Percentiles rank a stretch among this genome's conserved stretches.
Evolutionary conservation across 2,797 vertebrate genomes (phyloP).

Genomic region (Hippocampus kuda): DNA sequence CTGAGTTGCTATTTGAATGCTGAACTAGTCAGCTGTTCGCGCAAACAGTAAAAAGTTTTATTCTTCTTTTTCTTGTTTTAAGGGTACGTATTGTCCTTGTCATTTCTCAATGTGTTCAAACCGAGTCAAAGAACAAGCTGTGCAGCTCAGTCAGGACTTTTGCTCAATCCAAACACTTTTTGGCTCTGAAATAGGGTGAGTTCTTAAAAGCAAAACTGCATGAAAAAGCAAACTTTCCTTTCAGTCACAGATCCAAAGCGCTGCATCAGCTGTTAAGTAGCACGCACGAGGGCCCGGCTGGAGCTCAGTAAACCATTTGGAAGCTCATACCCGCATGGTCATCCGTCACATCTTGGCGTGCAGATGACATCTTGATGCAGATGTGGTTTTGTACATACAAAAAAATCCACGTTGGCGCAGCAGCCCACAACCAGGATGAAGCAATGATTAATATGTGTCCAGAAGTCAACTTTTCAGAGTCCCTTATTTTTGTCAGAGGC

Average conservation of each 20-base stretch:
- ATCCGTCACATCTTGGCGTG: conserved; percentile 39
- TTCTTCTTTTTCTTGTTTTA: neutral
- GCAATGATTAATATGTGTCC: conserved; percentile 58
- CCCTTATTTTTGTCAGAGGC: conserved; percentile 42
- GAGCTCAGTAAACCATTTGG: conserved; percentile 25
- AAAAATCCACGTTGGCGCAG: conserved; percentile 29
- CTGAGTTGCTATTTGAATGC: neutral
- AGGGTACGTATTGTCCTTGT: neutral
- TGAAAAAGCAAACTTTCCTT: neutral
- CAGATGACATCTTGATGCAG: conserved; percentile 63
- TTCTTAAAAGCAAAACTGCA: neutral
- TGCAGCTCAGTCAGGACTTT: neutral
- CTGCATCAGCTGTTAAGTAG: conserved; percentile 19
- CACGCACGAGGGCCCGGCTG: conserved; percentile 21
- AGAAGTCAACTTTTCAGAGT: conserved; percentile 26
- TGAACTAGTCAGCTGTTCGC: neutral
- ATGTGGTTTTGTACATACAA: conserved; percentile 39
- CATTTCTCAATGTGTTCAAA: conserved; percentile 1
- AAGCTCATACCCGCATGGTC: conserved; percentile 42
- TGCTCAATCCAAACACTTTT: neutral
- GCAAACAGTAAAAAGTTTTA: neutral
- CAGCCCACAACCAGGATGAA: conserved; percentile 43
- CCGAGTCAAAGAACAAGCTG: neutral
- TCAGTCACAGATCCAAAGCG: neutral
- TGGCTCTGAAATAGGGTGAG: neutral